Base-by-base conservation (phyloP, 2,113 vertebrate genomes). In the Neomonachus schauinslandi region DNA sequence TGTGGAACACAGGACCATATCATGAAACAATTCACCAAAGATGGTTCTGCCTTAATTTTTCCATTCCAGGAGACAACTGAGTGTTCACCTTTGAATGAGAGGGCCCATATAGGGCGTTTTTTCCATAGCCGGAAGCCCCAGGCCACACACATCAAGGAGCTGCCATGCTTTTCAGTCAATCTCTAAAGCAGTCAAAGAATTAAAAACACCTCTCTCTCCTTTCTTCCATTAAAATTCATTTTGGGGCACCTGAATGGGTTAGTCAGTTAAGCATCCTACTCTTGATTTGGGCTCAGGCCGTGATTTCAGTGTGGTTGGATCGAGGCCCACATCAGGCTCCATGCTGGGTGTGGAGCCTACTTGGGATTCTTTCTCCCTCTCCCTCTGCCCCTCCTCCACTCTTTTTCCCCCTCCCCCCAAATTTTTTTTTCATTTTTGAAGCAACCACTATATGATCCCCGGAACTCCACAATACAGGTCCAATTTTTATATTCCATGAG, bases 141-240 rank as follows among this genome's bases (percentile, higher is more conserved):
- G 51, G 72, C 72, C 8, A 55, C 9, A 19, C 21, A n/a, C 9
- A 18, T 24, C 28, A n/a, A 85, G 74, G n/a, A 39, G 3, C 8
- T 57, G 24, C 7, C 18, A 3, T 1, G 51, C 74, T 69, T 89
- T 82, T 21, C 26, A 14, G 26, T 31, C 42, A 57, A 16, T 49
- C 82, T 94, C 26, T 55, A 51, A 76, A 90, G 71, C 83, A 69
- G 24, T 28, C 67, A 39, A 36, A 57, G 69, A 87, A 72, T 87
- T n/a, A 49, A 81, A 92, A 91, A 46, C 13, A 46, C 3, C 2
- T 49, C 69, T 81, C 55, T 53, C 39, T 74, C 15, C 69, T 86
- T 80, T 85, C 49, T 61, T 39, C 76, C 21, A 57, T 80, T 65
- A 74, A 90, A 91, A 33, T 79, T 94, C 49, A 93, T 28, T 91